Percentiles rank a stretch among this genome's conserved stretches.
Conservation (phyloP, 2,888 invertebrate genomes). For the Heliconius ethilla region DNA sequence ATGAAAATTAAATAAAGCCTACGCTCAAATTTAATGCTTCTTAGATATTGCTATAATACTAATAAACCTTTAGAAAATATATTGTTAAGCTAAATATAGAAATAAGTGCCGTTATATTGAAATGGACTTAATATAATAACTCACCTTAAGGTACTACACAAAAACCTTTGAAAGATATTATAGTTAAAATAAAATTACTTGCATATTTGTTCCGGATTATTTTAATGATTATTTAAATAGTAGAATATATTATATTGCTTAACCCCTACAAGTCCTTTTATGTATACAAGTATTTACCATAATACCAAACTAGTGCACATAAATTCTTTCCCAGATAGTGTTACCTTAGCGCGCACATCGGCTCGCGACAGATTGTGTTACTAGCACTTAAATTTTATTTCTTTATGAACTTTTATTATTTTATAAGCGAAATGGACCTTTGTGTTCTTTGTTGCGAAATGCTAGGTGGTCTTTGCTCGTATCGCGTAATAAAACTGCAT, state of each 20-base stretch:
- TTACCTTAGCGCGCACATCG: slow-evolving; percentile 50
- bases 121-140: neutral
- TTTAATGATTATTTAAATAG: neutral
- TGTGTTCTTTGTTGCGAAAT: slow-evolving; percentile 60
- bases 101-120: neutral
- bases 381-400: slow-evolving; percentile 70
- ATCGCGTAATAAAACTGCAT: slow-evolving; percentile 58
- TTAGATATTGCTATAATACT: slow-evolving; percentile 6
- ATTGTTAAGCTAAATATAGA: neutral
- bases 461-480: slow-evolving; percentile 51
- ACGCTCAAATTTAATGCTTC: neutral
- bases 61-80: slow-evolving; percentile 4
- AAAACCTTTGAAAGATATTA: neutral
- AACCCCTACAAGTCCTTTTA: neutral
- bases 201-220: too few relatives aligned
- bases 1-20: slow-evolving; percentile 4
- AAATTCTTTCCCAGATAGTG: slow-evolving; percentile 50
- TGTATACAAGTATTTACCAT: slow-evolving; percentile 12
- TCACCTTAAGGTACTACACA: neutral
- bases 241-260: neutral
- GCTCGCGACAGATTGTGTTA: slow-evolving; percentile 60
- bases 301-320: slow-evolving; percentile 48
- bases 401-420: slow-evolving; percentile 68
- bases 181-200: neutral
- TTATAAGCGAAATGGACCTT: slow-evolving; percentile 56